Evolutionary conservation across 2,797 vertebrate genomes (phyloP).

Genomic region (Acanthurus lineatus): DNA sequence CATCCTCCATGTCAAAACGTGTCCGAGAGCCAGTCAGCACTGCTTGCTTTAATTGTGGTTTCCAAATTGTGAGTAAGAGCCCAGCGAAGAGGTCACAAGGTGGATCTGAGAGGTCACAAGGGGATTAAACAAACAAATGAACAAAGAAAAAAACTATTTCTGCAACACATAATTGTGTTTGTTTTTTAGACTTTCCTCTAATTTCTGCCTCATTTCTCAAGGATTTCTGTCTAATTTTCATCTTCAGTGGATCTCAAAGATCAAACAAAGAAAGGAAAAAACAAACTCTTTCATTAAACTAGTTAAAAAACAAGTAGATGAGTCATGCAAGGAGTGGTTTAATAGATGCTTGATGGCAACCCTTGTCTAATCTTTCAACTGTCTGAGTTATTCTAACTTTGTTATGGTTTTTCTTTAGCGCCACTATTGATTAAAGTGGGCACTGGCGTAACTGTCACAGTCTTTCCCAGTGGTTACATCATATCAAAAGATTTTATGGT

Average conservation of each 20-base stretch:
- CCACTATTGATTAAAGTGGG: constrained; percentile 1
- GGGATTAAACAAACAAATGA: background rate
- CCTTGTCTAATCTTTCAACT: background rate
- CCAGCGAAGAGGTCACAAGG: background rate
- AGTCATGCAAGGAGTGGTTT: rapidly evolving
- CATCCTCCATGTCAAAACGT: background rate
- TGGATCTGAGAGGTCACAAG: background rate
- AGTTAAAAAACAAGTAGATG: background rate
- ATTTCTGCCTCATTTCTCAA: background rate
- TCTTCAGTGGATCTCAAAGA: background rate
- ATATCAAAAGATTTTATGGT: constrained; percentile 13
- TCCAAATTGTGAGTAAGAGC: background rate
- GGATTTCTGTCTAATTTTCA: background rate
- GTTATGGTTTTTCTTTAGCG: background rate
- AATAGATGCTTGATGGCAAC: background rate
- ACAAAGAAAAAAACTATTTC: background rate
- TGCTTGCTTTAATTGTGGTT: background rate
- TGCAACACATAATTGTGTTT: background rate
- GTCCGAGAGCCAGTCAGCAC: background rate
- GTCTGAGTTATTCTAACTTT: constrained; percentile 11
- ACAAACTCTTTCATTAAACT: background rate
- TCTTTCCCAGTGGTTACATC: background rate
- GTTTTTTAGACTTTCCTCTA: background rate
- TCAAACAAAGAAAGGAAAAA: background rate
- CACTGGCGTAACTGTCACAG: background rate